These are phyloP conservation scores for Avahi laniger DNA, from an alignment of 2,797 vertebrate species.

Conservation along the genomic window DNA sequence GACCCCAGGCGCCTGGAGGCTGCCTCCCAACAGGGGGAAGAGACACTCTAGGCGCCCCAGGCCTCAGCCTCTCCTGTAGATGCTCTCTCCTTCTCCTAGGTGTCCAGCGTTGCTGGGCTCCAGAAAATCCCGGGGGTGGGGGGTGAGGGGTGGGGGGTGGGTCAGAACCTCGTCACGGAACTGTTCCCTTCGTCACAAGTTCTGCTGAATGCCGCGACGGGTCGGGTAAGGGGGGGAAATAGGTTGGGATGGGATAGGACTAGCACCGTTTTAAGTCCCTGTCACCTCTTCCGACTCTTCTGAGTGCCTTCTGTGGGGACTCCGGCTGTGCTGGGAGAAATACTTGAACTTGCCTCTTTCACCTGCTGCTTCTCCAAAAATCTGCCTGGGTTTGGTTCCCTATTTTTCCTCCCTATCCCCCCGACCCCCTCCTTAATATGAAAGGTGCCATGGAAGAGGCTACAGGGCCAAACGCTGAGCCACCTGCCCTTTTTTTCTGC, in stretches of 20 bases:
- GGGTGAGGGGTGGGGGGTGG: conserved; percentile 67
- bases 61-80: conserved; percentile 48
- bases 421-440: not conserved
- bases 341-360: conserved; percentile 84
- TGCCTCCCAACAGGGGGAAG: conserved; percentile 32
- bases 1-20: conserved; percentile 62
- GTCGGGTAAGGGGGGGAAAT: conserved; percentile 30
- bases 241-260: conserved; percentile 66
- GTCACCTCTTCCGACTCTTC: conserved; percentile 80
- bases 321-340: conserved; percentile 84
- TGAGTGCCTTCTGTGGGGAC: conserved; percentile 85
- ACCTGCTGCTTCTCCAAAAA: conserved; percentile 83
- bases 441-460: conserved; percentile 77
- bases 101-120: conserved; percentile 65
- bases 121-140: conserved; percentile 55
- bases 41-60: conserved; percentile 50
- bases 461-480: conserved; percentile 72
- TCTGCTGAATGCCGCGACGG: conserved; percentile 48
- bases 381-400: conserved; percentile 75
- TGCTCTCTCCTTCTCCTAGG: conserved; percentile 19
- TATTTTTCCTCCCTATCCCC: not conserved
- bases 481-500: conserved; percentile 69
- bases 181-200: conserved; percentile 38
- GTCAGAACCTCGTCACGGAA: conserved; percentile 41
- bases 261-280: conserved; percentile 72